Base-by-base conservation (phyloP, 1,140 invertebrate genomes). In the Leptinotarsa texana region DNA sequence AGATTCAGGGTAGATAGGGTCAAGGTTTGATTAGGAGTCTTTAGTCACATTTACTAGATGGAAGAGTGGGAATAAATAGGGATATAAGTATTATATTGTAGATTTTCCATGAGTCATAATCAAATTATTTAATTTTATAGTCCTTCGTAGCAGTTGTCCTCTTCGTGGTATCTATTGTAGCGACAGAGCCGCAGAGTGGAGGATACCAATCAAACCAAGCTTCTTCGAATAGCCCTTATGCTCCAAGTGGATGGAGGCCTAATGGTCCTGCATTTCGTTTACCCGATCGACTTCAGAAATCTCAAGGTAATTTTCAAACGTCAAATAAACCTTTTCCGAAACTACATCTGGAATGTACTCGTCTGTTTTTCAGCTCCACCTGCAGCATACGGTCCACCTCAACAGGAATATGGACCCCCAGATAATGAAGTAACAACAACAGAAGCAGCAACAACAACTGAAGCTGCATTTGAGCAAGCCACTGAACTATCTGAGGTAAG, bases 211-310 rank as follows among this genome's bases (percentile, higher is more conserved):
- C 33, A 18, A 68, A 77, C 15, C 81, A 83, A 77, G 68, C 63
- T 74, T 21, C 77, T 11, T 62, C 69, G 4, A 42, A 70, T 49
- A 73, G 74, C 13, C 80, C 83, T 18, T 85, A 84, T 57, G 48
- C 65, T 47, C 77, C 82, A 24, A 78, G 81, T 48, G 84, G 83
- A 42, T 82, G 81, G 77, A 78, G 78, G 63, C 84, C 84, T 49
- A 48, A 77, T 17, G 83, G 83, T n/a, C 80, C 79, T 65, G 65
- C 73, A n/a, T 84, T 84, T 71, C 77, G 75, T 65, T 65, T 81
- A 47, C 82, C 83, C 8, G 24, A 77, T 63, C 79, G 74, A 73
- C 73, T 66, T 62, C 75, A 33, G 27, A 33, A 49, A 11, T 48
- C 13, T 21, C 61, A 63, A 63, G 61, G 63, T 63, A 48, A 65